phyloP scores from a whole-genome alignment of 1,140 invertebrate genomes.

The Drosophila ambigua region DNA sequence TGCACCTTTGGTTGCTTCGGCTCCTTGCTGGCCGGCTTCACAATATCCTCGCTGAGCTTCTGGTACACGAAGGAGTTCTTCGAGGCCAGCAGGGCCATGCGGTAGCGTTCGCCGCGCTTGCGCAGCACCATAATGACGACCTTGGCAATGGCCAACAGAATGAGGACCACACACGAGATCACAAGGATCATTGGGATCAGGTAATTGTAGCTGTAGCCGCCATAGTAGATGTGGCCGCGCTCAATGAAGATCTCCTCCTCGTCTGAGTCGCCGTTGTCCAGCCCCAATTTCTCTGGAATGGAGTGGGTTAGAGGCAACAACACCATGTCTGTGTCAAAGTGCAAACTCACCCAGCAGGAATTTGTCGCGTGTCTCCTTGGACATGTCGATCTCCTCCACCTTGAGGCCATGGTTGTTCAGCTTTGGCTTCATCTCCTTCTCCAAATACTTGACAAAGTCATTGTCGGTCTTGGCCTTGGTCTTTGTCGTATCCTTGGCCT shows the following conservation, averaged over 20 bases:
- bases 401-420: conserved; percentile 62
- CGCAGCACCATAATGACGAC: conserved; percentile 84
- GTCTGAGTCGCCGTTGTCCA: conserved; percentile 59
- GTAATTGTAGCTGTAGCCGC: conserved; percentile 78
- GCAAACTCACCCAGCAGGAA: conserved; percentile 69
- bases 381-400: conserved; percentile 78
- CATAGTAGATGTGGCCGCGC: conserved; percentile 84
- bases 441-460: conserved; percentile 32
- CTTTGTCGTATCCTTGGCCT: conserved; percentile 70
- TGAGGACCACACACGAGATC: conserved; percentile 83
- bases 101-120: conserved; percentile 85
- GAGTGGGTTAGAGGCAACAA: not conserved
- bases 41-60: conserved; percentile 86
- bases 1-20: conserved; percentile 86
- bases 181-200: conserved; percentile 84
- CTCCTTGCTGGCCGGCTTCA: conserved; percentile 78
- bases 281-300: conserved; percentile 62
- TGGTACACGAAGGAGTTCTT: conserved; percentile 85
- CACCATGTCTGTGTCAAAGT: not conserved
- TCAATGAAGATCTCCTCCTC: conserved; percentile 84
- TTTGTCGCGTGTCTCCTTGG: conserved; percentile 80
- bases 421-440: conserved; percentile 43
- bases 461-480: conserved; percentile 25
- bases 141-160: conserved; percentile 85
- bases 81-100: conserved; percentile 84